A percentile compares a stretch with the other conserved stretches of the same genome.
Evolutionary conservation across 2,888 invertebrate genomes (phyloP).

Genomic region (Cacoxenus indagator): DNA sequence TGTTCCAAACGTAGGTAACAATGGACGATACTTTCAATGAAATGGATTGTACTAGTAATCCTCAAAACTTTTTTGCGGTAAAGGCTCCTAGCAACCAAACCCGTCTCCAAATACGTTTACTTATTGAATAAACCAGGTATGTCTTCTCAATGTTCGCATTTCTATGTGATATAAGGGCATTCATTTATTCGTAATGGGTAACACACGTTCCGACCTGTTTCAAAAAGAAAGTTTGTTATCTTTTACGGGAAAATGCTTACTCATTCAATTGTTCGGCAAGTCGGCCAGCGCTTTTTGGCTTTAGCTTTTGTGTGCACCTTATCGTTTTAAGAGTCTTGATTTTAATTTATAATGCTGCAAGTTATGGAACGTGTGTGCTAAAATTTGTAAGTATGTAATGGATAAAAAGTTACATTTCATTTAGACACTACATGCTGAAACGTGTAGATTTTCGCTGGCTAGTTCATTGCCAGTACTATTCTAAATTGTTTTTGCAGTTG

Average conservation of each 20-base stretch:
- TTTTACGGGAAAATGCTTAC: neutral
- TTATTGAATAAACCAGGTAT: too few relatives aligned
- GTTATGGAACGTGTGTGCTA: neutral
- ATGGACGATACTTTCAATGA: too few relatives aligned
- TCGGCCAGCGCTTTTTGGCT: neutral
- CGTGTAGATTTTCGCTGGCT: neutral
- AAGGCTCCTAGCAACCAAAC: too few relatives aligned
- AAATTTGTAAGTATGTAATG: neutral
- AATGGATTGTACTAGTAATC: too few relatives aligned
- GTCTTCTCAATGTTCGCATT: too few relatives aligned
- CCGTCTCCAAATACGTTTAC: too few relatives aligned
- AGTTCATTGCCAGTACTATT: neutral
- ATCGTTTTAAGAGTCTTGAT: neutral
- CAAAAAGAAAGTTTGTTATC: too few relatives aligned
- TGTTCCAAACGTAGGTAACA: neutral
- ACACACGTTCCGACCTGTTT: too few relatives aligned
- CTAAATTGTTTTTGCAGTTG: neutral
- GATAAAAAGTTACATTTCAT: neutral
- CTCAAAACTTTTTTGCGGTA: too few relatives aligned
- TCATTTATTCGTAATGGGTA: too few relatives aligned
- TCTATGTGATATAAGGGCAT: too few relatives aligned
- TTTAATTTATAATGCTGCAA: slow-evolving; percentile 2
- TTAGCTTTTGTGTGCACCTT: neutral
- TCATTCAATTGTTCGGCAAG: neutral
- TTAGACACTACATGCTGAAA: neutral